Evolutionary conservation across 2,113 vertebrate species (phyloP), one percentile per base, ranked within the genome.

Genomic region (Perccottus glenii): DNA sequence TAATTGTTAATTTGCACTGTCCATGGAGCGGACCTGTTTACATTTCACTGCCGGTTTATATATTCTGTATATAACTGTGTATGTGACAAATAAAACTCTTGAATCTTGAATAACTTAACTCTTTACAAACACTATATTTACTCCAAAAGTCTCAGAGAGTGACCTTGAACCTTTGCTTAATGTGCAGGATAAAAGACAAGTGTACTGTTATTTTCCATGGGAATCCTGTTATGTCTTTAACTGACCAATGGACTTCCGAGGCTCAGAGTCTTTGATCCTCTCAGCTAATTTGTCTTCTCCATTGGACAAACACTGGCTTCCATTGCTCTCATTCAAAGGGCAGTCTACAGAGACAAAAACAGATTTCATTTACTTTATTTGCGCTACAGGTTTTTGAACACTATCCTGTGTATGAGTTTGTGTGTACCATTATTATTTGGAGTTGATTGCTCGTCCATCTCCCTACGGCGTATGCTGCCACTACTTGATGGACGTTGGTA

Each of bases 211-310:
- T 40, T 40, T 27, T 47, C 0, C 46, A 4, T 45, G 3, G 3
- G 10, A 12, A 53, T 59, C 40, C 19, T 32, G 12, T 58, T 12
- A 9, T 15, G 52, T 38, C 51, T 49, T 51, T 1, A 49, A 80
- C 89, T 89, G 86, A 70, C 94, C 94, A 11, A 96, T 81, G 33
- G 94, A 95, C 71, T 96, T 96, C 61, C 70, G 91, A 43, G 91
- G 93, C 64, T 94, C 94, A 0, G 43, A 77, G 49, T 90, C 84
- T 80, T 92, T 94, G 36, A 77, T 49, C 65, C 88, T 89, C 82
- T 95, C 94, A 0, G 91, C 90, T 10, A 90, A 84, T 33, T 78
- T 92, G 70, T 96, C 94, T 36, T 95, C 94, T 14, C 92, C 95
- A 2, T 95, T 95, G 80, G 94, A 93, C 73, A 96, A 65, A 53